Conservation (phyloP, 2,888 invertebrate species). For the Rhodophaea formosa region DNA sequence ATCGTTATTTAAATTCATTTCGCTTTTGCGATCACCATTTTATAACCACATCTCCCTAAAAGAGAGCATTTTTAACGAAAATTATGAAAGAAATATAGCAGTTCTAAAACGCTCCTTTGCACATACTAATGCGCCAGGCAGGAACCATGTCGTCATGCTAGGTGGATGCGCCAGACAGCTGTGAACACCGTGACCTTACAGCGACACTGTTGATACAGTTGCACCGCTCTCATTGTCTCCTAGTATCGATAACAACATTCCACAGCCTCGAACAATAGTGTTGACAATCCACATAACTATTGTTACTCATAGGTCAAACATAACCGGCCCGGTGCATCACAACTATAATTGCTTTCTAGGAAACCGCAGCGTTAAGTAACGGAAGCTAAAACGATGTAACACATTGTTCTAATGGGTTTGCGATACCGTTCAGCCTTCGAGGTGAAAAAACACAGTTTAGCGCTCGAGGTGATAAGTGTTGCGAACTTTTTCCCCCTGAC, state of each 20-base stretch:
- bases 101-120: not conserved
- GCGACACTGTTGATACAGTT: constrained; percentile 54
- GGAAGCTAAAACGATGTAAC: constrained; percentile 29
- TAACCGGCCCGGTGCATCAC: constrained; percentile 23
- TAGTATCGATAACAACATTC: constrained; percentile 55
- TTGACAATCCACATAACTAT: constrained; percentile 38
- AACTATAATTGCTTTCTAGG: constrained; percentile 38
- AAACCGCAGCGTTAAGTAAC: constrained; percentile 29
- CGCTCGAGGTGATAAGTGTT: constrained; percentile 53
- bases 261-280: constrained; percentile 50
- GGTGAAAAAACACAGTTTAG: constrained; percentile 45
- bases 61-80: too few species aligned
- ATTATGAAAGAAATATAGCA: not conserved
- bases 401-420: constrained; percentile 25
- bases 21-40: too few species aligned
- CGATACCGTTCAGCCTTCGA: constrained; percentile 34
- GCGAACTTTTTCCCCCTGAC: constrained; percentile 52
- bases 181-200: constrained; percentile 19
- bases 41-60: not conserved
- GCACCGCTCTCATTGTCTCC: constrained; percentile 49
- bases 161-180: constrained; percentile 3
- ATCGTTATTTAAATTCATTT: too few species aligned
- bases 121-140: not conserved
- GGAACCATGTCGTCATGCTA: not conserved
- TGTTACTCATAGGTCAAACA: constrained; percentile 33